These are phyloP conservation scores for Ciconia stormi DNA, from an alignment of 2,113 vertebrate species.

Conservation along the genomic window DNA sequence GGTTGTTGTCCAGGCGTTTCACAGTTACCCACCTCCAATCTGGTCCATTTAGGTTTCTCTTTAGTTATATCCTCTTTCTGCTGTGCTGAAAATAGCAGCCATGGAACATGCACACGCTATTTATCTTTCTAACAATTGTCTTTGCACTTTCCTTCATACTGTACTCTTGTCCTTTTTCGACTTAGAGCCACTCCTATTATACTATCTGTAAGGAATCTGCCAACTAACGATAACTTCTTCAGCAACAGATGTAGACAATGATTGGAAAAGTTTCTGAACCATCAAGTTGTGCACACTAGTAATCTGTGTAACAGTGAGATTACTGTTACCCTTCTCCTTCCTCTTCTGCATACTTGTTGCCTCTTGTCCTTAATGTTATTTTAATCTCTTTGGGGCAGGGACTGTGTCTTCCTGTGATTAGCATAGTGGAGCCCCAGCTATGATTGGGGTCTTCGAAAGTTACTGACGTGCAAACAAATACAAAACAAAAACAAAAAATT, in stretches of 20 bases:
- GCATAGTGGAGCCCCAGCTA: constrained; percentile 31
- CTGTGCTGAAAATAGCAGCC: constrained; percentile 24
- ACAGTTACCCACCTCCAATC: neutral
- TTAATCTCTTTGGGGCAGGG: constrained; percentile 67
- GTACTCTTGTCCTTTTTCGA: neutral
- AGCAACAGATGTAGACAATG: neutral
- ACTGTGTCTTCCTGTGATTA: constrained; percentile 60
- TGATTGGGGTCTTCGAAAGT: constrained; percentile 48
- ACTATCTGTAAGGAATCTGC: neutral
- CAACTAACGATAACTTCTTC: constrained; percentile 24
- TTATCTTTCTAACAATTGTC: constrained; percentile 38
- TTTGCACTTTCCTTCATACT: constrained; percentile 9
- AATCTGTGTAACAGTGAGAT: constrained; percentile 37
- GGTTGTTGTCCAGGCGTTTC: neutral
- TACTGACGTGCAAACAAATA: constrained; percentile 42
- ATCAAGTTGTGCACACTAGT: neutral
- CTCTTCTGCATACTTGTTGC: constrained; percentile 33
- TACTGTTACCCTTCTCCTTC: constrained; percentile 45
- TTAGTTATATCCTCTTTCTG: neutral
- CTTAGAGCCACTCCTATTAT: neutral
- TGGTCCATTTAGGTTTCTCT: neutral
- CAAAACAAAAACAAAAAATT: constrained; percentile 40
- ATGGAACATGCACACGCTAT: neutral
- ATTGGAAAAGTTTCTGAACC: neutral
- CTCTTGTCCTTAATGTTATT: constrained; percentile 60